Evolutionary conservation across 2,797 vertebrate species (phyloP), one percentile per base, ranked within the genome.

Genomic region (Acrocephalus scirpaceus): DNA sequence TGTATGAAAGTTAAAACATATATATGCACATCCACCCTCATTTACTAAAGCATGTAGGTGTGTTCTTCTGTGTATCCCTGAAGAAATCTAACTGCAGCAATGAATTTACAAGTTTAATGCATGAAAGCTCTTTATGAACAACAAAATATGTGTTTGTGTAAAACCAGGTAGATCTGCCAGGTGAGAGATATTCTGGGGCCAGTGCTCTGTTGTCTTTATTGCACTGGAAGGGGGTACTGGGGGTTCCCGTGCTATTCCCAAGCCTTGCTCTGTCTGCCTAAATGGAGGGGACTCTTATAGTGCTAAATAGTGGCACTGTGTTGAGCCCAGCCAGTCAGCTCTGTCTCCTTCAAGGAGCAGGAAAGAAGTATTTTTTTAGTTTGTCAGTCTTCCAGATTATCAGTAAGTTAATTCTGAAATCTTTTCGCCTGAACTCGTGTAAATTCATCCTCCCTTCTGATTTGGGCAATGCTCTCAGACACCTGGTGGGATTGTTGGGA

Each of bases 21-120:
- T 3, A 16, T 9, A 23, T 47, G 17, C 27, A 42, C 8, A 29
- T 40, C 16, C 0, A 0, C 45, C 22, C n/a, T 27, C 16, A 1
- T 32, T 19, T 75, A 29, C 62, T 78, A 8, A 54, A 66, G 27
- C 22, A 6, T 16, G 9, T n/a, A 23, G 40, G 6, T 65, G 10
- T 34, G 23, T 75, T 32, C 16, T 71, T 48, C 45, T 76, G 4
- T 23, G 29, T 76, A 11, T 73, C n/a, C 21, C 70, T 42, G 51
- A 85, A 73, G 74, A 91, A 90, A 53, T 54, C 13, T 16, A 42
- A 16, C 27, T 82, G 17, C 67, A 57, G 10, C 29, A 40, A 17
- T 73, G 30, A 54, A 54, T 87, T 47, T 69, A 2, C 4, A 56
- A 45, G 11, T 73, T 66, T 19, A 40, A 51, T 60, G 29, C 11